Base-by-base conservation (phyloP, 1,140 invertebrate species). In the Drosophila pectinifera region DNA sequence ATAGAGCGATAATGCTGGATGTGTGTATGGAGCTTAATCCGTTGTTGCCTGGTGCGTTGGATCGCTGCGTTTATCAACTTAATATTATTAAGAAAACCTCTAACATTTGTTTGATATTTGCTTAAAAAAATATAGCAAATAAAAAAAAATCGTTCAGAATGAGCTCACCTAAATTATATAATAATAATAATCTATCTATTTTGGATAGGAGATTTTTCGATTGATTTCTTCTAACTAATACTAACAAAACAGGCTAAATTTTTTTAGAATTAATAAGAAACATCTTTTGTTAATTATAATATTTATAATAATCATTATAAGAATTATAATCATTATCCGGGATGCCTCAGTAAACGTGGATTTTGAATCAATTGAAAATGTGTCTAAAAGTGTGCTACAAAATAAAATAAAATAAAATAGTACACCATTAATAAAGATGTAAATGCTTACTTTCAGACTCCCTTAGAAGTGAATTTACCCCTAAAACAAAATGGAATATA, bases 41-140 rank as follows among this genome's bases (percentile, higher is more conserved):
- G 75, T 80, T 89, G 83, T 88, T 88, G 82, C 83, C 61, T 88
- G 82, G 78, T 77, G 80, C 80, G 45, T 68, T 42, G 36, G 36
- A 49, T 28, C 14, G 20, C 14, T 67, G 41, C 41, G 18, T 83
- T 88, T 79, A 88, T 83, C 83, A 89, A 75, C 14, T 36, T 57
- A 36, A 46, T 38, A 22, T 14, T 3, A 13, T 53, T 20, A 28
- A 34, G 42, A 22, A 54, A 34, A 7, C 1, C 39, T 20, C 16
- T 24, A 6, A 2, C 0, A 24, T 10, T 51, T 28, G 22, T 56
- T 26, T 26, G 11, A 24, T 28, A 18, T 41, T 26, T 8, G 2
- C 26, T 41, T 31, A 10, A 14, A 3, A 26, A 24, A 26, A 3
- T 5, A 8, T 26, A n/a, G 3, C 10, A 31, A 10, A 46, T 2